Base-by-base conservation (phyloP, 2,797 vertebrate genomes). In the Enteromius treurensis region DNA sequence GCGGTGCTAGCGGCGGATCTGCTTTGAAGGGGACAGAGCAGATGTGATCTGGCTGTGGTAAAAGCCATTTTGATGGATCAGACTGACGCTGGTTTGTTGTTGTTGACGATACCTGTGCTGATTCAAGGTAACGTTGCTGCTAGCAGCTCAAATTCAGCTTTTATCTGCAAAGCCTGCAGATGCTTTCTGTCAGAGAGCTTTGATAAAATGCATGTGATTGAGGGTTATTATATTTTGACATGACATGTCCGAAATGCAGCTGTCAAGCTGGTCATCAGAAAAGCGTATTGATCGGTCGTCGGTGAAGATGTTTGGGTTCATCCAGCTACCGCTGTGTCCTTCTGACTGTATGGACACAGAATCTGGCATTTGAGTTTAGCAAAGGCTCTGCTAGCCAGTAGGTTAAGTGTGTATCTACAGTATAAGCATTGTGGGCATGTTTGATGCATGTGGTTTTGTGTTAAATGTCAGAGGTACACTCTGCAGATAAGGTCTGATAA, bases 41-140 rank as follows among this genome's bases (percentile, higher is more conserved):
- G 49, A 65, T 45, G 51, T 51, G 23, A 17, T 77, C 51, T 80
- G 29, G 23, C n/a, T 37, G 62, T 29, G 65, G 6, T 3, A 40
- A 80, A 82, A 68, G 80, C 83, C 80, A 79, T 82, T 69, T 77
- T 81, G 69, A 77, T 32, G 40, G 40, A 78, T 78, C 67, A 53
- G 19, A 84, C 58, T 23, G 40, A 45, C 23, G 37, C 34, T 29
- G 13, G 14, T 15, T 29, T 62, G 45, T n/a, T 55, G 64, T 55
- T 37, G 71, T 26, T 55, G 11, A 11, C 17, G 26, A 19, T 45
- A 26, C n/a, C 49, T 70, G 37, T 29, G 37, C 34, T 10, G 65
- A 9, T 19, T 77, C 9, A 13, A 62, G 34, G 37, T 29, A 51
- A 53, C 19, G n/a, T 47, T 29, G 58, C 23, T 51, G 70, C 23